Base-by-base conservation (phyloP, 2,113 vertebrate genomes). In the Eira barbara region DNA sequence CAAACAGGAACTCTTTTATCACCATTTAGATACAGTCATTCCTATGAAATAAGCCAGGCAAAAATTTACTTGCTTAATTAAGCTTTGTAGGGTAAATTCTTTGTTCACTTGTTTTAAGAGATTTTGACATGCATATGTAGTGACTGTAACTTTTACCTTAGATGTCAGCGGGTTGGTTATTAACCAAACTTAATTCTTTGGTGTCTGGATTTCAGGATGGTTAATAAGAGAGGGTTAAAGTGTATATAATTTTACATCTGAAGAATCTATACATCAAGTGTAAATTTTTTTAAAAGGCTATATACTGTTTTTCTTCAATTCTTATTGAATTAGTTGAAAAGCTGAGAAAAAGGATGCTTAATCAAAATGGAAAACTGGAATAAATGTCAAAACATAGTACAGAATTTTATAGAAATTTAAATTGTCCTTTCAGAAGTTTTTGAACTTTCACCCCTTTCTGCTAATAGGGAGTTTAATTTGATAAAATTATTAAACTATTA, bases 61-160 rank as follows among this genome's bases (percentile, higher is more conserved):
- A 97, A 97, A 96, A 97, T 92, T 57, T 93, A 91, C 59, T 95
- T 96, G 92, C 95, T 97, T 98, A 98, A 98, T 98, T 97, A 98
- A 98, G 84, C 29, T 97, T 98, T 96, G 91, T 88, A 80, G 31
- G 65, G 49, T 92, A 91, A 98, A 84, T 47, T 96, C 88, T 97
- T 95, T 98, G 76, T 95, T 97, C 91, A 87, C 36, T 87, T 71
- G 23, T 49, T 94, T 95, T 96, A 96, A 84, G 25, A 92, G 63
- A 92, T 93, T 96, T 94, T 90, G 85, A 89, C 87, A 96, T 29
- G 14, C 42, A 94, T 94, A n/a, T 52, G 92, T 0, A 83, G 25
- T 89, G 90, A 97, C 94, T 97, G 52, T 78, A 39, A 89, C 23
- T 98, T 98, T 98, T 91, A 63, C 18, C 76, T 96, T 89, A 74